Percentiles rank a stretch among this genome's conserved stretches.
These are phyloP conservation scores for Leptodactylus fallax DNA, from an alignment of 2,797 vertebrate species.

Conservation along the genomic window DNA sequence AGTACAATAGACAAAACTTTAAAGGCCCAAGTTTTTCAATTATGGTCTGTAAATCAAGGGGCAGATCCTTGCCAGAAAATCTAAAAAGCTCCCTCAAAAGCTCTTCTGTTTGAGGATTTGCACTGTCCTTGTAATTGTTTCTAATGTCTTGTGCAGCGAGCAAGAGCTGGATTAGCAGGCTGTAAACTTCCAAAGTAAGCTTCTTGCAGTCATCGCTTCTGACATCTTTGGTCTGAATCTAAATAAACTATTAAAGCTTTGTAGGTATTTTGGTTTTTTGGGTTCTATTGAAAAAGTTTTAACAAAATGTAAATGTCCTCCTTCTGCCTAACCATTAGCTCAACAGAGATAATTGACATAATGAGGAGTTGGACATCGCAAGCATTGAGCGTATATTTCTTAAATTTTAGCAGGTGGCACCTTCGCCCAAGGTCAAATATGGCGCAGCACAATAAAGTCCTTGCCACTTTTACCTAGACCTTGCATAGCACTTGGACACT, in stretches of 20 bases:
- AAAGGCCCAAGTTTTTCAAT: constrained; percentile 65
- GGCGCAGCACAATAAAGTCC: background rate
- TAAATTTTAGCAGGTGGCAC: background rate
- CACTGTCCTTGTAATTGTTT: constrained; percentile 66
- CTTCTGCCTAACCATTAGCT: no score
- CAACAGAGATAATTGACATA: background rate
- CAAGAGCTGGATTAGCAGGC: constrained; percentile 56
- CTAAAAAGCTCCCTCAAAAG: constrained; percentile 64
- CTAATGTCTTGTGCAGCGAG: constrained; percentile 56
- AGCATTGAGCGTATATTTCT: no score
- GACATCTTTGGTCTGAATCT: constrained; percentile 46
- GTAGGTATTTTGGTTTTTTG: background rate
- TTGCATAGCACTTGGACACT: background rate
- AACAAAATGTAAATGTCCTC: no score
- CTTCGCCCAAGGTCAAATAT: background rate
- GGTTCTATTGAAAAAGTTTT: constrained; percentile 1
- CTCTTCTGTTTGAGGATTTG: constrained; percentile 62
- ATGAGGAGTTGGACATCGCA: background rate
- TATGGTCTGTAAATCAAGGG: constrained; percentile 62
- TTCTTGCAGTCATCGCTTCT: constrained; percentile 55
- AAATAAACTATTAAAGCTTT: constrained; percentile 32
- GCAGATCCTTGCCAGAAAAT: constrained; percentile 67
- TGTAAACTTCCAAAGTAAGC: constrained; percentile 55
- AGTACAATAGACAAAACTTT: constrained; percentile 61
- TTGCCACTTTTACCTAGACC: background rate